Percentiles rank a stretch among this genome's conserved stretches.
phyloP scores from a whole-genome alignment of 2,797 vertebrate species.

The Pagetopsis macropterus region DNA sequence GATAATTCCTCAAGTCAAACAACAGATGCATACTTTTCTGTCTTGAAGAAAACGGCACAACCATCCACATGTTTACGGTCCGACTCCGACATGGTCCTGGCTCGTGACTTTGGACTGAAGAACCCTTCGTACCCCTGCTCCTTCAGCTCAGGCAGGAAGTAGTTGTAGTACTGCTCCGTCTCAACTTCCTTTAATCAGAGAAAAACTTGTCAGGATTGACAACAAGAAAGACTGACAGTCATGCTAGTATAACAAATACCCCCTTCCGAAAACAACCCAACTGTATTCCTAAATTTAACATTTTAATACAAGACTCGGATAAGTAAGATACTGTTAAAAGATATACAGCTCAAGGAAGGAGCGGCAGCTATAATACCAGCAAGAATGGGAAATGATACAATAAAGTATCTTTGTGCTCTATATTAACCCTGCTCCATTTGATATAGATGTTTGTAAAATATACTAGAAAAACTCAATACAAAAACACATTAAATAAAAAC shows the following conservation, averaged over 20 bases:
- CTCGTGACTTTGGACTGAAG: constrained; percentile 98
- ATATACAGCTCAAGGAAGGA: neutral
- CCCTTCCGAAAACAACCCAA: neutral
- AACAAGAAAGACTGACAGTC: neutral
- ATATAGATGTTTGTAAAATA: neutral
- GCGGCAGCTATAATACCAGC: neutral
- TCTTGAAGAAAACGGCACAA: constrained; percentile 97
- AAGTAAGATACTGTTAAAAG: neutral
- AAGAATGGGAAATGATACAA: too few species aligned
- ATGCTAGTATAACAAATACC: neutral
- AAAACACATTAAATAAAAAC: neutral
- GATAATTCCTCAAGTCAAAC: neutral
- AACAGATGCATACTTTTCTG: constrained; percentile 89
- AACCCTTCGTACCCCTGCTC: constrained; percentile 97
- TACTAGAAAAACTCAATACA: neutral
- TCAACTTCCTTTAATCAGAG: constrained; percentile 90
- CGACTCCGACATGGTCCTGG: constrained; percentile 97
- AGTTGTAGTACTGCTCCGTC: constrained; percentile 97
- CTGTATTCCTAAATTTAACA: too few species aligned
- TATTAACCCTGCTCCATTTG: too few species aligned
- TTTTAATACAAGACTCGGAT: neutral
- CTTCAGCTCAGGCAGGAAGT: constrained; percentile 95
- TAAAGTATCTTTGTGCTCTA: too few species aligned
- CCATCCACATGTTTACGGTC: constrained; percentile 98
- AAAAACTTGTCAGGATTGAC: neutral